These are phyloP conservation scores for Meriones unguiculatus DNA, from an alignment of 2,113 vertebrate genomes.

Conservation along the genomic window DNA sequence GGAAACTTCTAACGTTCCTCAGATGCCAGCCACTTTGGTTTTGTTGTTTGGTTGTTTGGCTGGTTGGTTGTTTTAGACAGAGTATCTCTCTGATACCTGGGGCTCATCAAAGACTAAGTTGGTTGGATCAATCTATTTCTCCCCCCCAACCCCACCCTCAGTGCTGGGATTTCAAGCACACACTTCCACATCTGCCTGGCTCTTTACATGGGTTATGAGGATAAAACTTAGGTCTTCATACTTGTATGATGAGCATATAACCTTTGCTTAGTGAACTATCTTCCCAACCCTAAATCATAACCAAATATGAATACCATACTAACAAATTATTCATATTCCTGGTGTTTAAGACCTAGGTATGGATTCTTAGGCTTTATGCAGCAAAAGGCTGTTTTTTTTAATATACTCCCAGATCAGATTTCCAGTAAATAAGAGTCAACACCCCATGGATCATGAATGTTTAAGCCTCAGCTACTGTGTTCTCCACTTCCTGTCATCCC, in stretches of 20 bases:
- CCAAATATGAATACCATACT: neutral
- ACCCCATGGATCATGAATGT: rapidly evolving
- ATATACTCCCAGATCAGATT: neutral
- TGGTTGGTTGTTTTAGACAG: neutral
- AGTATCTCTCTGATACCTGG: neutral
- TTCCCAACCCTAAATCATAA: neutral
- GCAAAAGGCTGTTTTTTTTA: neutral
- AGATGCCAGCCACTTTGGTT: neutral
- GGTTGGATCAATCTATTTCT: neutral
- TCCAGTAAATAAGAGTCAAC: neutral
- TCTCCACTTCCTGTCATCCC: neutral
- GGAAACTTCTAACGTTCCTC: too few relatives aligned
- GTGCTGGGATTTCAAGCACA: neutral
- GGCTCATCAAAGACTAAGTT: neutral
- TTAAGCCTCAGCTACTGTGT: neutral
- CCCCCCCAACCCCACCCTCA: neutral
- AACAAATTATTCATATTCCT: neutral
- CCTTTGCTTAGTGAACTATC: neutral
- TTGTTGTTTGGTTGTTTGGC: neutral
- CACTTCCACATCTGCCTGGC: neutral
- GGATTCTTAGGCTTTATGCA: neutral
- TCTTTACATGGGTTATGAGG: neutral
- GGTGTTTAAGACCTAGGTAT: neutral
- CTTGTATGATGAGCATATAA: neutral
- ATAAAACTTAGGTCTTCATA: neutral